phyloP scores from a whole-genome alignment of 2,888 invertebrate genomes.

The Patella pellucida region DNA sequence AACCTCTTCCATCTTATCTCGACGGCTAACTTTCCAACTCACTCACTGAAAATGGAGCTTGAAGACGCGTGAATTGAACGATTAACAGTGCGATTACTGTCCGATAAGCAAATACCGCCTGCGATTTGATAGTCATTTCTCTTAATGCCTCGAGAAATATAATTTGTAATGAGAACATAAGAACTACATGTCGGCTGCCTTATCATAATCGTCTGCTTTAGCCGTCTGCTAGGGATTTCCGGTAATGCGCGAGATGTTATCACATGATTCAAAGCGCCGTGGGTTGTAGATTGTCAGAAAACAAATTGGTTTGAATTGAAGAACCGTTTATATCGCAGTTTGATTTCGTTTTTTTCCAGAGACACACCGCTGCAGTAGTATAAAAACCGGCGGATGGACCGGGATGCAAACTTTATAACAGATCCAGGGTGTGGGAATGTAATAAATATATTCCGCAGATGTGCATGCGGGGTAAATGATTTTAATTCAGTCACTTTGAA shows the following conservation, averaged over 20 bases:
- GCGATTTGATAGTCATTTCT: conserved; percentile 37
- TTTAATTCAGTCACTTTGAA: too few species aligned
- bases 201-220: conserved; percentile 27
- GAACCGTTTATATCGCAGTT: conserved; percentile 23
- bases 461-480: neutral
- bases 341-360: neutral
- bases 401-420: neutral
- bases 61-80: conserved; percentile 25
- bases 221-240: conserved; percentile 28
- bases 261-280: conserved; percentile 15
- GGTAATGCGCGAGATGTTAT: conserved; percentile 26
- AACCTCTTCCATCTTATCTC: conserved; percentile 9
- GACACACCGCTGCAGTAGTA: too few species aligned
- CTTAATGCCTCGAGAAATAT: conserved; percentile 32
- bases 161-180: conserved; percentile 35
- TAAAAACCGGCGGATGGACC: neutral
- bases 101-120: conserved; percentile 36
- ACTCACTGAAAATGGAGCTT: neutral
- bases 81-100: conserved; percentile 21
- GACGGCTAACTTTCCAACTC: conserved; percentile 8
- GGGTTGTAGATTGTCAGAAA: conserved; percentile 23
- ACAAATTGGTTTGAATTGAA: conserved; percentile 33
- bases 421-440: neutral
- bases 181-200: conserved; percentile 22
- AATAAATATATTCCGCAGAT: neutral